Conservation (phyloP, 1,140 invertebrate species). For the Megalopta genalis region DNA sequence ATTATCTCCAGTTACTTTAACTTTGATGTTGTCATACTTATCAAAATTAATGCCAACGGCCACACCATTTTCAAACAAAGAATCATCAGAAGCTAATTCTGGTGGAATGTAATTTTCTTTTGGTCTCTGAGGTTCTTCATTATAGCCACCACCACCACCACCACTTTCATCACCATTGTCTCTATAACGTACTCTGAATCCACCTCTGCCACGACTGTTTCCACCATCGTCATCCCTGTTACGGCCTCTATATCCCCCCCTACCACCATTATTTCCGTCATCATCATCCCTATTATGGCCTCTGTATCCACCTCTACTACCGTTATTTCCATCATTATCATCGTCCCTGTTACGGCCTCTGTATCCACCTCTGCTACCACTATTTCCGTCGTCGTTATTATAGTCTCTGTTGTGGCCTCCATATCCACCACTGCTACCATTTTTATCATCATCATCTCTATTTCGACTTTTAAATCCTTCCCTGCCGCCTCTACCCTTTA, state of each 20-base stretch:
- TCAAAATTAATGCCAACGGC: conserved; percentile 93
- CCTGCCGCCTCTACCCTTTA: conserved; percentile 31
- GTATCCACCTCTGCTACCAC: too few species aligned
- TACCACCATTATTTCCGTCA: conserved; percentile 20
- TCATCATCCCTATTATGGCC: too few species aligned
- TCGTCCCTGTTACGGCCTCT: too few species aligned
- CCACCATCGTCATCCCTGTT: conserved; percentile 30
- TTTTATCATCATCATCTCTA: conserved; percentile 26
- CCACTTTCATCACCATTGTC: conserved; percentile 2
- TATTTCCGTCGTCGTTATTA: too few species aligned
- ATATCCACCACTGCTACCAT: too few species aligned
- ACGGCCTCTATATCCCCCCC: conserved; percentile 20
- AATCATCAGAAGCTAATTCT: conserved; percentile 86
- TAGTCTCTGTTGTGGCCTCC: too few species aligned
- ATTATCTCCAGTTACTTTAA: conserved; percentile 88
- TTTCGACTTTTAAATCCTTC: conserved; percentile 11
- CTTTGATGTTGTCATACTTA: conserved; percentile 91
- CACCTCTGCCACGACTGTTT: conserved; percentile 10
- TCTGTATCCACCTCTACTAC: too few species aligned
- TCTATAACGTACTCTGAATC: background rate
- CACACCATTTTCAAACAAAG: conserved; percentile 86
- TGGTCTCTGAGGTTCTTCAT: conserved; percentile 58
- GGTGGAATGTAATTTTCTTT: conserved; percentile 89
- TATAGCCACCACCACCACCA: conserved; percentile 14
- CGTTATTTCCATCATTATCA: too few species aligned